Evolutionary conservation across 2,888 invertebrate species (phyloP), one percentile per base, ranked within the genome.

Genomic region (Pogonocherus hispidulus): DNA sequence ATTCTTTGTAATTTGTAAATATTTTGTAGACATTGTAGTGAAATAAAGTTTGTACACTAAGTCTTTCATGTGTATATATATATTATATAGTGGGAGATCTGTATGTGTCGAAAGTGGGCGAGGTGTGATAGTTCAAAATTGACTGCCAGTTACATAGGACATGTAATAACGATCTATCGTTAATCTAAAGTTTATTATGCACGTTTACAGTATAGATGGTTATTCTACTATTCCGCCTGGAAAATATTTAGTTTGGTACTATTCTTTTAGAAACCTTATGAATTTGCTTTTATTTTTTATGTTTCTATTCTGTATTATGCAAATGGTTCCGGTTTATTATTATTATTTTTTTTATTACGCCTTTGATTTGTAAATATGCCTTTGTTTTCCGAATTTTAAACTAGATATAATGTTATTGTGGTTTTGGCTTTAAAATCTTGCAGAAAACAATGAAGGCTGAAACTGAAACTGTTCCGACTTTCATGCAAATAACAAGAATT

Each of bases 101-200:
- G 32, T 32, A 18, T 47, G 8, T 19, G 23, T 59, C 8, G 47
- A 20, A 47, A 27, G 47, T 27, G 47, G 32, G 18, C 47, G 32
- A 47, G 59, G 19, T 20, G 59, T n/a, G 18, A 35, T n/a, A 11
- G 16, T 44, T 14, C 27, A 11, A 18, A 57, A 44, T 44, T 32
- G 57, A 57, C 57, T 52, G 63, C 63, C 55, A 55, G 44, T 46
- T 16, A 11, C 19, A 32, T 51, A 32, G 55, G 47, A 63, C 32
- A 27, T 49, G 47, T 63, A 60, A 51, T 57, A 70, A 70, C 63
- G 52, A 66, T 72, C 72, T 72, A 72, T 72, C 72, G 72, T 72
- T 72, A 72, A 72, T 70, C 72, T 70, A 35, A 66, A 69, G 68
- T 66, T 64, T 27, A 60, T 54, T 66, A 63, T 64, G 66, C 71